Conservation (phyloP, 2,113 vertebrate species). For the Rynchops niger region DNA sequence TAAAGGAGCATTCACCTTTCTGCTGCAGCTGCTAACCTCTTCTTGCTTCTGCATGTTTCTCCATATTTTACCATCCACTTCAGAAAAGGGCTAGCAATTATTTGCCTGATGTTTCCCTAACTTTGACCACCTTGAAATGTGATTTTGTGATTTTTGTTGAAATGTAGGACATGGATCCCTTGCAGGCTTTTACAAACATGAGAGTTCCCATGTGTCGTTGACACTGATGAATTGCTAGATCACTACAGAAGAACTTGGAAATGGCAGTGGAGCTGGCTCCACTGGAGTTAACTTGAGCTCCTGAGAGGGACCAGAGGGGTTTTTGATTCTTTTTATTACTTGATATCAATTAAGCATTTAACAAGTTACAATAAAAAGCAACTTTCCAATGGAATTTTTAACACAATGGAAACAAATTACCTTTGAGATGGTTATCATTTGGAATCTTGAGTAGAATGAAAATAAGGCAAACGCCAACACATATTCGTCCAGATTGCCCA, state of each 20-base stretch:
- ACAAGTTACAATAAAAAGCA: slow-evolving; percentile 63
- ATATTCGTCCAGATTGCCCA: slow-evolving; percentile 23
- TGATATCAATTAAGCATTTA: slow-evolving; percentile 64
- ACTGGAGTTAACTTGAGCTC: slow-evolving; percentile 30
- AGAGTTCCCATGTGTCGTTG: slow-evolving; percentile 31
- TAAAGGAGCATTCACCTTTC: neutral
- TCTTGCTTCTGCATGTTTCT: neutral
- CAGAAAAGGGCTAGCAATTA: slow-evolving; percentile 18
- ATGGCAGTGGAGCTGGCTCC: neutral
- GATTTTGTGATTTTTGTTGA: slow-evolving; percentile 53
- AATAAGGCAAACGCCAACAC: slow-evolving; percentile 44
- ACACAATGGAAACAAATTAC: slow-evolving; percentile 61
- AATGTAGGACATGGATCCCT: slow-evolving; percentile 60
- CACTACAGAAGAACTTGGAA: slow-evolving; percentile 52
- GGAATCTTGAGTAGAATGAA: slow-evolving; percentile 39
- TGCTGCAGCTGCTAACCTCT: neutral
- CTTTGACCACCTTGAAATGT: slow-evolving; percentile 60
- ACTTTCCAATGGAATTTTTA: slow-evolving; percentile 60
- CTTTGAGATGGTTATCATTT: slow-evolving; percentile 49
- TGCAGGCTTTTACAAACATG: slow-evolving; percentile 46
- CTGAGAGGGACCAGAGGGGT: slow-evolving; percentile 42
- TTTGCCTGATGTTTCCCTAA: slow-evolving; percentile 39
- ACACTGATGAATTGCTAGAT: slow-evolving; percentile 62
- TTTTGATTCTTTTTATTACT: slow-evolving; percentile 43
- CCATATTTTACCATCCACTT: neutral